A percentile compares a stretch with the other conserved stretches of the same genome.
Evolutionary conservation across 64 coral and sea anemone genomes (phyloP).

Genomic region (Cladopsammia gracilis): DNA sequence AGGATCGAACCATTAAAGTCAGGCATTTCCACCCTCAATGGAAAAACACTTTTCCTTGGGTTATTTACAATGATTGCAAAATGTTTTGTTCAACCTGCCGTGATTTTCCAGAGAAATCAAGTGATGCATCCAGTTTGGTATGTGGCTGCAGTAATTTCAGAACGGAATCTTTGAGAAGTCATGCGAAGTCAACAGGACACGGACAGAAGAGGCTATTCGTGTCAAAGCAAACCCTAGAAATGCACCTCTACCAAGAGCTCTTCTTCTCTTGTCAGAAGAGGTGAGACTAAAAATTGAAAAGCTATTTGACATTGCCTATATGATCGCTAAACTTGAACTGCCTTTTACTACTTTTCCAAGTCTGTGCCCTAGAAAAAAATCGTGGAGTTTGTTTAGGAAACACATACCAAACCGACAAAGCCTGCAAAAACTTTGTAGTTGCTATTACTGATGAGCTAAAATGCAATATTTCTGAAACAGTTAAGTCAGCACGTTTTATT

Average conservation of each 20-base stretch:
- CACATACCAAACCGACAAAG: constrained; percentile 49
- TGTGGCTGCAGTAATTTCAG: background rate
- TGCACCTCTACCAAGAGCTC: constrained; percentile 48
- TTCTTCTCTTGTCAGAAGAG: background rate
- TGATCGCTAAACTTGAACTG: constrained; percentile 30
- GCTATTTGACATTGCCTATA: constrained; percentile 51
- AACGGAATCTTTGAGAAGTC: constrained; percentile 7
- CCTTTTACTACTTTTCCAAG: constrained; percentile 24
- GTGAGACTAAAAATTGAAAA: constrained; percentile 49
- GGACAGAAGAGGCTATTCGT: constrained; percentile 4
- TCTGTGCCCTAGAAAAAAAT: constrained; percentile 35
- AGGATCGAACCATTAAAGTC: constrained; percentile 10
- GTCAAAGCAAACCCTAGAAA: no score
- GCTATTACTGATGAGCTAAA: constrained; percentile 6
- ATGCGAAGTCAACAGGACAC: constrained; percentile 19
- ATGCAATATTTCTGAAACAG: constrained; percentile 4
- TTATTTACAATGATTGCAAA: constrained; percentile 32
- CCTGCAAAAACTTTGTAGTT: constrained; percentile 37
- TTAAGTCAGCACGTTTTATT: constrained; percentile 27
- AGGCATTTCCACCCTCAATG: constrained; percentile 39
- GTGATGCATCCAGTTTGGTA: background rate
- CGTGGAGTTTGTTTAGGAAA: constrained; percentile 3
- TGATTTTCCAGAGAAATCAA: constrained; percentile 24
- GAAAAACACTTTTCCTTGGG: constrained; percentile 55
- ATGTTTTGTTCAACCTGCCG: constrained; percentile 21